A percentile compares a stretch with the other conserved stretches of the same genome.
These are phyloP conservation scores for Polydrusus tereticollis DNA, from an alignment of 2,888 invertebrate genomes.

Conservation along the genomic window DNA sequence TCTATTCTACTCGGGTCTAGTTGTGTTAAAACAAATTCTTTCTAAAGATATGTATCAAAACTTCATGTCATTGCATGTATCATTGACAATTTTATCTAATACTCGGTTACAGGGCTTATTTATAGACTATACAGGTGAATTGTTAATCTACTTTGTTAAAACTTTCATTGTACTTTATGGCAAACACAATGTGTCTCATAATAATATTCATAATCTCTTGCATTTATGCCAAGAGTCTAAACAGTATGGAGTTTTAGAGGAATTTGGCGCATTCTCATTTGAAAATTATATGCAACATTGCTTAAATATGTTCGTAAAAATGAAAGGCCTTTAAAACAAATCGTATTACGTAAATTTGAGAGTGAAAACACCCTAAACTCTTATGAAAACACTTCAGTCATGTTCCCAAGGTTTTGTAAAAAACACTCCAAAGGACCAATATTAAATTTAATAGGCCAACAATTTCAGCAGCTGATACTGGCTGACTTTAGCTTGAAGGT, in stretches of 20 bases:
- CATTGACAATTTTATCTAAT: constrained; percentile 21
- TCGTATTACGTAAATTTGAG: not conserved
- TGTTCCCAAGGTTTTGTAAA: not conserved
- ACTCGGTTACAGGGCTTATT: not conserved
- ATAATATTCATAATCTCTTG: not conserved
- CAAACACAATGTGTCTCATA: not conserved
- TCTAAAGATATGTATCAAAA: constrained; percentile 18
- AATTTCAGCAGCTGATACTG: not conserved
- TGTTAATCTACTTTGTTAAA: not conserved
- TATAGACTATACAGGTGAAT: not conserved
- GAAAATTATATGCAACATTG: too few species aligned
- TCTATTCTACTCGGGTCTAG: constrained; percentile 27
- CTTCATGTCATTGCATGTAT: constrained; percentile 28
- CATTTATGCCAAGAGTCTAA: not conserved
- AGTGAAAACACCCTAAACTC: not conserved
- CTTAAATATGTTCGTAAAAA: too few species aligned
- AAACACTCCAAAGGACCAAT: not conserved
- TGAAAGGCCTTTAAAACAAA: not conserved
- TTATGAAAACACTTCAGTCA: not conserved
- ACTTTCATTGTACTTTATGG: not conserved
- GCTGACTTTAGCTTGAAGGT: not conserved
- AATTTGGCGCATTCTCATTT: not conserved
- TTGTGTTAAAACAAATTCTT: constrained; percentile 16
- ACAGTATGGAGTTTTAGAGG: not conserved
- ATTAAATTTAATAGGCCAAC: not conserved